Evolutionary conservation across 2,113 vertebrate species (phyloP).

Genomic region (Heterocephalus glaber): DNA sequence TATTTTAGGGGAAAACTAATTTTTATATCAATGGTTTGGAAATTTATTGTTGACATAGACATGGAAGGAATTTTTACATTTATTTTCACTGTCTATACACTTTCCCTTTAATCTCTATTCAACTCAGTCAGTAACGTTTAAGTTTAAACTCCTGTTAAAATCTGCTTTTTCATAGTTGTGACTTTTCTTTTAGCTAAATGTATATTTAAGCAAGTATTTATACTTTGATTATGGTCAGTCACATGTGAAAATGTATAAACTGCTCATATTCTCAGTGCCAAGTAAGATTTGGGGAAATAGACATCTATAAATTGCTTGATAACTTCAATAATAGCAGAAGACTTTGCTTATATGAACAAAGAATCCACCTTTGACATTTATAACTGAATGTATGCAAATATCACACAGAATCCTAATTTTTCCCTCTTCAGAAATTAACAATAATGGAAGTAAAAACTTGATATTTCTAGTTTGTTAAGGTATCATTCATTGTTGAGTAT

Average conservation of each 20-base stretch:
- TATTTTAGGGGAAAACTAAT: slow-evolving; percentile 40
- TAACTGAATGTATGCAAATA: not conserved
- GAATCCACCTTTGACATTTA: not conserved
- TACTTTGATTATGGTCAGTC: slow-evolving; percentile 9
- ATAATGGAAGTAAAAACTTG: not conserved
- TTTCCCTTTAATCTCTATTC: not conserved
- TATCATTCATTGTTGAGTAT: not conserved
- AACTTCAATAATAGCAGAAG: not conserved
- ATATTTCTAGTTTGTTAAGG: not conserved
- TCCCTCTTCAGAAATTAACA: not conserved
- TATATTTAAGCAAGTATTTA: not conserved
- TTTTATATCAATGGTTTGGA: slow-evolving; percentile 14
- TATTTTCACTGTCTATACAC: not conserved
- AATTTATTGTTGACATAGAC: not conserved
- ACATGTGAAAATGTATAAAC: not conserved
- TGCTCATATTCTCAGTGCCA: not conserved
- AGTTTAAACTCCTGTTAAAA: not conserved
- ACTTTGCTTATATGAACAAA: not conserved
- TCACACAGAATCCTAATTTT: not conserved
- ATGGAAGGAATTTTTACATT: not conserved
- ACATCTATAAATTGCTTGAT: not conserved
- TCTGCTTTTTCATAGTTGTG: not conserved
- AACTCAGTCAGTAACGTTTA: not conserved
- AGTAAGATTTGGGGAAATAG: not conserved
- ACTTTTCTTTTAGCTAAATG: not conserved